Evolutionary conservation across 2,888 invertebrate species (phyloP).

Genomic region (Cremastinae sp.): DNA sequence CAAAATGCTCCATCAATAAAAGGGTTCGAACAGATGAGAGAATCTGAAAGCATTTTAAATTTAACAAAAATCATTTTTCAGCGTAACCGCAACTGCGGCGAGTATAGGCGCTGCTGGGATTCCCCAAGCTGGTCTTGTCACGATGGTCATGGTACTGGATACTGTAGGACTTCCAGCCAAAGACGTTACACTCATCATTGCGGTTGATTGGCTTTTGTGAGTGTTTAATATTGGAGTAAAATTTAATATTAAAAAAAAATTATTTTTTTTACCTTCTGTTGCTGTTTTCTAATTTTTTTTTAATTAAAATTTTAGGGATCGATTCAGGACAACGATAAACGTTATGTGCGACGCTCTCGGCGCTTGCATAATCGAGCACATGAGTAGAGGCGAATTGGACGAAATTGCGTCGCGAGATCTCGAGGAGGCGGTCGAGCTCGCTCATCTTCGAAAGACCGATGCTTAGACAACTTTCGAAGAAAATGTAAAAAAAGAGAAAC

Average conservation of each 20-base stretch:
- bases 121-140: conserved; percentile 96
- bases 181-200: conserved; percentile 93
- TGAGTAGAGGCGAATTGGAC: conserved; percentile 88
- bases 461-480: conserved; percentile 56
- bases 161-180: conserved; percentile 94
- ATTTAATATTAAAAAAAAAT: neutral
- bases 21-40: too few species aligned
- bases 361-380: conserved; percentile 93
- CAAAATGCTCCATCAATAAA: too few species aligned
- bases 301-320: conserved; percentile 84
- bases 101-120: conserved; percentile 98
- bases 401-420: conserved; percentile 61
- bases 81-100: conserved; percentile 97
- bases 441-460: conserved; percentile 69
- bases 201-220: conserved; percentile 96
- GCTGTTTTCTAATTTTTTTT: conserved; percentile 32
- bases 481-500: neutral
- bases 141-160: conserved; percentile 97
- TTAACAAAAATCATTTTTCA: conserved; percentile 74
- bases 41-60: neutral
- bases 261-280: conserved; percentile 5
- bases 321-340: conserved; percentile 94
- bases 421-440: conserved; percentile 71
- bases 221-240: conserved; percentile 75
- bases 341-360: conserved; percentile 98